Evolutionary conservation across 2,888 invertebrate genomes (phyloP), one percentile per base, ranked within the genome.

Genomic region (Clistopyga incitator): DNA sequence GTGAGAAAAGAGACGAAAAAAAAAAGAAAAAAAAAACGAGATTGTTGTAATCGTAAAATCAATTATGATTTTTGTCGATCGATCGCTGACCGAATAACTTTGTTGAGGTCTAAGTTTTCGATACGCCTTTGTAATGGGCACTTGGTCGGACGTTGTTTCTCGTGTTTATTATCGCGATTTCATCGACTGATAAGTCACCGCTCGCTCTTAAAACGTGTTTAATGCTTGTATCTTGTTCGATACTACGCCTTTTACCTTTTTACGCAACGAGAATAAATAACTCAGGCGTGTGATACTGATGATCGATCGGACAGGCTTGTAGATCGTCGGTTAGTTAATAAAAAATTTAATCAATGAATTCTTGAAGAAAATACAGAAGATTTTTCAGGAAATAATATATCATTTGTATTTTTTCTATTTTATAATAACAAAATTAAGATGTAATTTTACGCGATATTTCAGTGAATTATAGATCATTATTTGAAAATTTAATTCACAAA

Each of bases 201-300:
- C 18, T 34, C 20, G 50, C 68, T 50, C 64, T 38, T 34, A 64
- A 6, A 29, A 61, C 34, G 34, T 13, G 20, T 38, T 42, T 2
- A 67, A 45, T 23, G 67, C 65, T 38, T 70, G 42, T 59, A 47
- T 61, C 64, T 64, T 38, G 11, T 3, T 47, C 45, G 74, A 61
- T 61, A 74, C 6, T 47, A 61, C 61, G 47, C 59, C 61, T 59
- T 47, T 74, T 45, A 29, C 42, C 42, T 72, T 72, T 72, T 72
- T 59, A 72, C 72, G 68, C 18, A 18, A 34, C 68, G 13, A 34
- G 18, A 52, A 59, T 23, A 64, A 29, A 25, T 59, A 42, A 15
- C 11, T 34, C 18, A 3, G 3, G 18, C 45, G 38, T 34, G 29
- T 3, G 29, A 65, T 23, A 18, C 6, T 38, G 61, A 59, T 56